Conservation (phyloP, 2,113 vertebrate species). For the Larimichthys polyactis region DNA sequence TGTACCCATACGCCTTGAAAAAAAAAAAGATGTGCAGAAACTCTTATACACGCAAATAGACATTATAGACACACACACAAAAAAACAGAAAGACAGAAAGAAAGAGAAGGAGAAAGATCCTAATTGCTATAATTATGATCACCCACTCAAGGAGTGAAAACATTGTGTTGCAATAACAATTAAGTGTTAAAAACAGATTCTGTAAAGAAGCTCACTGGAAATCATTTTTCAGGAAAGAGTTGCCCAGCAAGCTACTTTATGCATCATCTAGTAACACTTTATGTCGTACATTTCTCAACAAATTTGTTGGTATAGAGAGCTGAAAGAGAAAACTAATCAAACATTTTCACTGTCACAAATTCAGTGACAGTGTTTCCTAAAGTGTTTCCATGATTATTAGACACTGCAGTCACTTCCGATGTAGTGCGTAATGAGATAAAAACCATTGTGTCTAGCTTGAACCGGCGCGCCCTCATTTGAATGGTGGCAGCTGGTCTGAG, state of each 20-base stretch:
- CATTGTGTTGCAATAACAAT: conserved; percentile 46
- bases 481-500: conserved; percentile 62
- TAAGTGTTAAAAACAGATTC: conserved; percentile 46
- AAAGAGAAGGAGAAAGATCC: conserved; percentile 40
- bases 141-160: conserved; percentile 61
- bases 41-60: conserved; percentile 1
- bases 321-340: neutral
- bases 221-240: conserved; percentile 17
- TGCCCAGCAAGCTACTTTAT: conserved; percentile 7
- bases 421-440: conserved; percentile 36
- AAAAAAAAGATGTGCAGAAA: conserved; percentile 4
- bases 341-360: neutral
- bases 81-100: conserved; percentile 15
- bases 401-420: conserved; percentile 22
- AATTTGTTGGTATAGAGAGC: neutral
- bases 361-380: neutral
- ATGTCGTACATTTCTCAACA: neutral
- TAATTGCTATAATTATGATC: conserved; percentile 72
- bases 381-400: neutral
- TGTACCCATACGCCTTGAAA: neutral
- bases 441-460: conserved; percentile 52
- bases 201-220: conserved; percentile 26
- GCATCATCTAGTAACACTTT: neutral
- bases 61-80: neutral
- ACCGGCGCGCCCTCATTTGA: conserved; percentile 46